Evolutionary conservation across 2,797 vertebrate genomes (phyloP).

Genomic region (Pipistrellus nathusii): DNA sequence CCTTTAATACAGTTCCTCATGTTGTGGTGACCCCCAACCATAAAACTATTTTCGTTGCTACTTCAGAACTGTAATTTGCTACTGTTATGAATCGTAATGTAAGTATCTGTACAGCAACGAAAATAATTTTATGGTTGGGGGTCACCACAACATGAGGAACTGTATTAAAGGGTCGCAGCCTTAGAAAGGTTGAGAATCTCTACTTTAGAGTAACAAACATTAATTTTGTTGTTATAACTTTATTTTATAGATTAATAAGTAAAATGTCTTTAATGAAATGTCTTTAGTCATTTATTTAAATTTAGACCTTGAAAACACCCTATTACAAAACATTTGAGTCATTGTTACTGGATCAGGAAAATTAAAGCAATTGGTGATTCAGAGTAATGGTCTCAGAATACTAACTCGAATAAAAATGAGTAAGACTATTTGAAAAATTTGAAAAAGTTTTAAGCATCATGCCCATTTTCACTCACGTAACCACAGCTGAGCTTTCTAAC

Average conservation of each 20-base stretch:
- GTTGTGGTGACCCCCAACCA: no score
- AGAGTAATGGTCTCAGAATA: slow-evolving; percentile 47
- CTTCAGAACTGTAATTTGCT: no score
- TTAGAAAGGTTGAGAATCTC: no score
- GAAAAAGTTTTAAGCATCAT: slow-evolving; percentile 39
- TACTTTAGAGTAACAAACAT: neutral
- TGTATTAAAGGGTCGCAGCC: no score
- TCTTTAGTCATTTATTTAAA: slow-evolving; percentile 57
- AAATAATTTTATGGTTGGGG: no score
- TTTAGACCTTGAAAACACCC: slow-evolving; percentile 65
- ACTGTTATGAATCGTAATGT: no score
- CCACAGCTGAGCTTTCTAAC: neutral
- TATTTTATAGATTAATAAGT: slow-evolving; percentile 56
- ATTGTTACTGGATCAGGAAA: slow-evolving; percentile 51
- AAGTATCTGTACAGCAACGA: no score
- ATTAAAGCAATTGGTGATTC: slow-evolving; percentile 70
- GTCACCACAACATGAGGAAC: no score
- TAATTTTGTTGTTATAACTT: slow-evolving; percentile 58
- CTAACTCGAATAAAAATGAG: slow-evolving; percentile 39
- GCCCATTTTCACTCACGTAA: slow-evolving; percentile 3
- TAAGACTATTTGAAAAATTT: slow-evolving; percentile 56
- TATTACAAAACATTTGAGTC: slow-evolving; percentile 68
- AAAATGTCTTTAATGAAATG: slow-evolving; percentile 62
- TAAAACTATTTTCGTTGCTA: no score
- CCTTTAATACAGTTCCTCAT: no score